These are phyloP conservation scores for Troides oblongomaculatus DNA, from an alignment of 2,888 invertebrate species.

Conservation along the genomic window DNA sequence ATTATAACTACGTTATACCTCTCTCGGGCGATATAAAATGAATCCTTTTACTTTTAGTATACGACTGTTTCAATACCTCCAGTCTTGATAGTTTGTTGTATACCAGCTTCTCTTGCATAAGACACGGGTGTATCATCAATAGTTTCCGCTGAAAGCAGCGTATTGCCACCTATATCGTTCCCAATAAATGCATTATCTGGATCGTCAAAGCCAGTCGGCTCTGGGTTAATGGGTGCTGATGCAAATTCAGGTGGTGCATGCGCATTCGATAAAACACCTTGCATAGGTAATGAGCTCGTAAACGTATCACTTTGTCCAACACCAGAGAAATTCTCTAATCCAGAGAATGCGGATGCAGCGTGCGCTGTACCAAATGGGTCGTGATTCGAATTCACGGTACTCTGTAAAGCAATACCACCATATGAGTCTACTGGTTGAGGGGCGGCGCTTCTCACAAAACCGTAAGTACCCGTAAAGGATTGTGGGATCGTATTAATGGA, in stretches of 20 bases:
- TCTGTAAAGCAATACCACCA: constrained; percentile 48
- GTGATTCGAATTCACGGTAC: constrained; percentile 45
- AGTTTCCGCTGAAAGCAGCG: constrained; percentile 44
- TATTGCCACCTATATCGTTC: constrained; percentile 43
- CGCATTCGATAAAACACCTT: constrained; percentile 34
- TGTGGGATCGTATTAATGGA: constrained; percentile 59
- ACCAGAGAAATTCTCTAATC: constrained; percentile 50
- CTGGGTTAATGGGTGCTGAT: constrained; percentile 48
- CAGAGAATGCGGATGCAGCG: constrained; percentile 48
- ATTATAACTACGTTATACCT: neutral
- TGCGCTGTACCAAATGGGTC: constrained; percentile 52
- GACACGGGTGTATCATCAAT: constrained; percentile 55
- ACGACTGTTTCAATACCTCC: constrained; percentile 61
- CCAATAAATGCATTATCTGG: constrained; percentile 50
- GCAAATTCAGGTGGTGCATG: constrained; percentile 42
- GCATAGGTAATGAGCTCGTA: constrained; percentile 45
- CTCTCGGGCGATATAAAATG: neutral
- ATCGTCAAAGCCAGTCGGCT: constrained; percentile 49
- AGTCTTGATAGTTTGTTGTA: constrained; percentile 62
- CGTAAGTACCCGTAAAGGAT: constrained; percentile 58
- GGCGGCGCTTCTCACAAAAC: constrained; percentile 54
- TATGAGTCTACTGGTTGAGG: constrained; percentile 53
- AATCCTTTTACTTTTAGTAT: constrained; percentile 44
- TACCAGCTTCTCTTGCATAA: constrained; percentile 63
- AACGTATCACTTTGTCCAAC: constrained; percentile 46